phyloP scores from a whole-genome alignment of 2,888 invertebrate genomes.

The Tetragonula carbonaria region DNA sequence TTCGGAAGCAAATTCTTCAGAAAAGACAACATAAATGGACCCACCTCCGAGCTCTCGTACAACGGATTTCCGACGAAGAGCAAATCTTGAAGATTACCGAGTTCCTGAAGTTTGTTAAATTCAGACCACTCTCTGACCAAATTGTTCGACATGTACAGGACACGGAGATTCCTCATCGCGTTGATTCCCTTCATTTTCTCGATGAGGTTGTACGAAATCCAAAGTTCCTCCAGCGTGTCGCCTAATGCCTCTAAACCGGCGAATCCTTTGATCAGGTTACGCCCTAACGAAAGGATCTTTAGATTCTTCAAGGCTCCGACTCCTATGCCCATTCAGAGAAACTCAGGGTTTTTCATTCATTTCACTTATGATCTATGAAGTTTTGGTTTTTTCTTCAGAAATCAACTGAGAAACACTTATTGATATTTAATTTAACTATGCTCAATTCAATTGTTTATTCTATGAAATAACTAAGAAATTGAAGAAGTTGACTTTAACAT shows the following conservation, averaged over 20 bases:
- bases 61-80: slow-evolving; percentile 90
- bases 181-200: slow-evolving; percentile 96
- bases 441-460: no score
- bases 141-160: slow-evolving; percentile 93
- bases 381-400: background rate
- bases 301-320: slow-evolving; percentile 92
- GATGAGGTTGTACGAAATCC: slow-evolving; percentile 97
- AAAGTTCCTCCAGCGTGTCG: slow-evolving; percentile 94
- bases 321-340: slow-evolving; percentile 83
- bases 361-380: background rate
- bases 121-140: slow-evolving; percentile 95
- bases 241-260: slow-evolving; percentile 94
- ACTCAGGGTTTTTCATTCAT: background rate
- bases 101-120: slow-evolving; percentile 90
- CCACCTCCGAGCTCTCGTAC: slow-evolving; percentile 83
- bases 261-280: slow-evolving; percentile 96
- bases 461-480: no score
- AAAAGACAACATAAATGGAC: background rate
- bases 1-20: no score
- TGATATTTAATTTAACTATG: no score
- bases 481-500: no score
- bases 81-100: slow-evolving; percentile 90
- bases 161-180: slow-evolving; percentile 91
- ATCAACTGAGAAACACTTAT: background rate
- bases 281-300: slow-evolving; percentile 92